Percentiles rank a stretch among this genome's conserved stretches.
phyloP scores from a whole-genome alignment of 2,113 vertebrate species.

The Perognathus longimembris region DNA sequence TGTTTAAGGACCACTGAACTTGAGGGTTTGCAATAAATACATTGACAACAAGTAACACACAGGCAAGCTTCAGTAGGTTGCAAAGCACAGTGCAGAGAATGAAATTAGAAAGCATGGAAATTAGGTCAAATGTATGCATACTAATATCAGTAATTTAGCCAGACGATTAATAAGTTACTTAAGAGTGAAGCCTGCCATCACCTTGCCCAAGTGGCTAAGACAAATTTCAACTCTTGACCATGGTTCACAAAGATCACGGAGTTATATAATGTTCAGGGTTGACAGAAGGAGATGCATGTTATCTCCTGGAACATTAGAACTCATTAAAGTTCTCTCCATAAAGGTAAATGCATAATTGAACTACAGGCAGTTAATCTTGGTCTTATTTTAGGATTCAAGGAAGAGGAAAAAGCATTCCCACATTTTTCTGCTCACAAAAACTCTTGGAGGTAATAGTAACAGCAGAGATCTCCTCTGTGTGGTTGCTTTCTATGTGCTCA shows the following conservation, averaged over 20 bases:
- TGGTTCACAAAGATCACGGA: not conserved
- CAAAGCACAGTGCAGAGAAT: not conserved
- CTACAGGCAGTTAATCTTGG: not conserved
- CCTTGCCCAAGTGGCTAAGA: not conserved
- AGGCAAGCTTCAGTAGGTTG: not conserved
- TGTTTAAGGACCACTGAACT: not conserved
- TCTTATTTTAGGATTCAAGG: not conserved
- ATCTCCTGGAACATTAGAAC: not conserved
- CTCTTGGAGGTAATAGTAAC: not conserved
- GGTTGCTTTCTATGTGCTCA: not conserved
- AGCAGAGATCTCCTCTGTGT: not conserved
- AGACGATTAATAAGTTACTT: not conserved
- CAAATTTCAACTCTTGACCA: not conserved
- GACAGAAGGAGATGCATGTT: not conserved
- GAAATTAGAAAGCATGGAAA: not conserved
- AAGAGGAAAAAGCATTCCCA: not conserved
- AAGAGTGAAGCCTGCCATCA: not conserved
- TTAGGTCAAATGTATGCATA: not conserved
- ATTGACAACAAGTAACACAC: not conserved
- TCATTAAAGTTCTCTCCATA: not conserved
- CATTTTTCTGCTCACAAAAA: not conserved
- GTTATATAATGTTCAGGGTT: not conserved
- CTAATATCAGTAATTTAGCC: not conserved
- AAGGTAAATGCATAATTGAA: not conserved
- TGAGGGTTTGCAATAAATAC: not conserved